A percentile compares a stretch with the other conserved stretches of the same genome.
Evolutionary conservation across 2,888 invertebrate species (phyloP).

Genomic region (Aphodius sticticus): DNA sequence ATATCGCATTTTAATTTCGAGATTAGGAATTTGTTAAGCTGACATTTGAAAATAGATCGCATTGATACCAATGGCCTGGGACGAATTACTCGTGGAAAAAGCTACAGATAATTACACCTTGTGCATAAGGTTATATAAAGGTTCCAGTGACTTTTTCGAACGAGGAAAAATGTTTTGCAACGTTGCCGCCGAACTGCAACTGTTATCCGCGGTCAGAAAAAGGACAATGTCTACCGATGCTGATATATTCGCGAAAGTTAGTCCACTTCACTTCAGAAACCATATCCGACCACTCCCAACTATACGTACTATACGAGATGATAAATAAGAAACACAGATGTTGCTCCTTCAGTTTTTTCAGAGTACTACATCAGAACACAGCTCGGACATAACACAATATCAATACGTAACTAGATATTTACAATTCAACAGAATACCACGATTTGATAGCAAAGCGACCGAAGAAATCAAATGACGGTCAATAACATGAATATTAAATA

Average conservation of each 20-base stretch:
- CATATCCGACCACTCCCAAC: constrained; percentile 26
- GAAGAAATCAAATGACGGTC: no score
- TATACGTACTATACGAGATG: constrained; percentile 8
- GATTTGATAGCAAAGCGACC: no score
- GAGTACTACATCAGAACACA: not conserved
- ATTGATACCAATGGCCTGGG: not conserved
- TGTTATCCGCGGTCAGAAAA: constrained; percentile 15
- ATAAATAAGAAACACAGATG: constrained; percentile 20
- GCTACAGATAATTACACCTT: constrained; percentile 12
- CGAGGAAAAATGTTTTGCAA: constrained; percentile 11
- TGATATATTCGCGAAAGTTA: constrained; percentile 39
- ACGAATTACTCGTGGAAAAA: constrained; percentile 6
- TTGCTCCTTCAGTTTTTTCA: constrained; percentile 14
- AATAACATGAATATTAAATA: no score
- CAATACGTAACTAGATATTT: no score
- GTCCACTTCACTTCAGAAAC: constrained; percentile 29
- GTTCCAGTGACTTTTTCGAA: not conserved
- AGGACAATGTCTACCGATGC: constrained; percentile 23
- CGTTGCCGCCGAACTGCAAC: constrained; percentile 12
- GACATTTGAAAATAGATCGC: constrained; percentile 29
- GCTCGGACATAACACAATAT: no score
- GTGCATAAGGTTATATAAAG: constrained; percentile 24
- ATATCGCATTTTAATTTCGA: constrained; percentile 26
- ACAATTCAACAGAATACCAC: no score
- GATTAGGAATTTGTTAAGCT: constrained; percentile 21